Conservation (phyloP, 2,113 vertebrate genomes). For the Heterotis niloticus region DNA sequence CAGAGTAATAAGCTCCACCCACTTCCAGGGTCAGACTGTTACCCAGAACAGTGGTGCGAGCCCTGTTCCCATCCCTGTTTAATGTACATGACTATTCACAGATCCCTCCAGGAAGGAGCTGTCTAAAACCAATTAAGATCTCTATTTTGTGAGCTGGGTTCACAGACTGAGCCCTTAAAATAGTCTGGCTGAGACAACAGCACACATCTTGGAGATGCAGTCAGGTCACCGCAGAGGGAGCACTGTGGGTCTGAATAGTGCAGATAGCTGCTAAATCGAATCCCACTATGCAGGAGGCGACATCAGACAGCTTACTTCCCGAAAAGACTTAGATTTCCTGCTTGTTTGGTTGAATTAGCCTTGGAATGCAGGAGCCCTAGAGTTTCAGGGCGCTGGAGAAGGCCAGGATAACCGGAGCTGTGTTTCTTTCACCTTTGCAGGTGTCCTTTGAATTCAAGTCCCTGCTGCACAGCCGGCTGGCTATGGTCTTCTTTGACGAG, state of each 20-base stretch:
- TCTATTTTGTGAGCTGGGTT: conserved; percentile 40
- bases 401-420: not conserved
- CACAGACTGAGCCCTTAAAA: conserved; percentile 24
- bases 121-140: conserved; percentile 39
- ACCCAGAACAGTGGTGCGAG: not conserved
- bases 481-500: conserved; percentile 65
- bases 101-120: conserved; percentile 23
- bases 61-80: not conserved
- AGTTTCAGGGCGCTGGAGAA: no score
- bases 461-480: conserved; percentile 67
- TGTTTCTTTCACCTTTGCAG: conserved; percentile 39
- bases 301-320: no score
- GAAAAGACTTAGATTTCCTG: not conserved
- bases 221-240: no score
- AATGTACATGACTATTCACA: not conserved
- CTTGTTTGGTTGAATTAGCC: no score
- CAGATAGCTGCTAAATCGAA: no score
- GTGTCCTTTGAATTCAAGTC: conserved; percentile 75
- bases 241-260: no score
- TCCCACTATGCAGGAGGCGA: no score
- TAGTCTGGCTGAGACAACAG: conserved; percentile 30
- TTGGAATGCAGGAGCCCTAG: not conserved
- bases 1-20: not conserved
- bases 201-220: conserved; percentile 27
- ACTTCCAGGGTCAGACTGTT: not conserved